phyloP scores from a whole-genome alignment of 2,113 vertebrate species.

The Xiphophorus couchianus region DNA sequence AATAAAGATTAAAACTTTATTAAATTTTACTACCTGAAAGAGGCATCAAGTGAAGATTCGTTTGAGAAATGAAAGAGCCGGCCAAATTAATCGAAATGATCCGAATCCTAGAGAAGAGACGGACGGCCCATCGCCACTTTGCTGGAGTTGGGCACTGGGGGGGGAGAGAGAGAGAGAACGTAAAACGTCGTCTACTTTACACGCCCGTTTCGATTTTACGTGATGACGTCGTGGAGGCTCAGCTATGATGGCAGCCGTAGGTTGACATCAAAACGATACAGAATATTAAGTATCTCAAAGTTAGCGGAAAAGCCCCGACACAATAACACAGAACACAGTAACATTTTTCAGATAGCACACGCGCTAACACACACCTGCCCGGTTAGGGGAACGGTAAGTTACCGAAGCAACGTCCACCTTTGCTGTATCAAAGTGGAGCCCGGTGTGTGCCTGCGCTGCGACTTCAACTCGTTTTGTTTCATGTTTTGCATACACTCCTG shows the following conservation, averaged over 20 bases:
- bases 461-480: slow-evolving; percentile 12
- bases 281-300: slow-evolving; percentile 79
- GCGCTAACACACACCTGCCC: slow-evolving; percentile 60
- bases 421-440: slow-evolving; percentile 45
- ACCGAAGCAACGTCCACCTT: slow-evolving; percentile 48
- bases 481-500: slow-evolving; percentile 9
- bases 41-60: no score
- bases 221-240: slow-evolving; percentile 70
- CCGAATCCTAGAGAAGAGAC: no score
- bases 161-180: no score
- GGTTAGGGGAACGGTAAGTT: slow-evolving; percentile 81
- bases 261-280: slow-evolving; percentile 74
- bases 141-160: no score
- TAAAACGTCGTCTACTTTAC: neutral
- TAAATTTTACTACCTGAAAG: no score
- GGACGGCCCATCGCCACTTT: no score
- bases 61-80: no score
- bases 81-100: no score
- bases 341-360: slow-evolving; percentile 60
- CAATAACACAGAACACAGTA: slow-evolving; percentile 43
- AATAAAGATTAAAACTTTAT: no score
- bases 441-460: slow-evolving; percentile 12
- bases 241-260: slow-evolving; percentile 77
- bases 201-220: slow-evolving; percentile 48
- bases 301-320: slow-evolving; percentile 69